Percentiles rank a stretch among this genome's conserved stretches.
Evolutionary conservation across 1,140 invertebrate genomes (phyloP).

Genomic region (Drosophila subobscura): DNA sequence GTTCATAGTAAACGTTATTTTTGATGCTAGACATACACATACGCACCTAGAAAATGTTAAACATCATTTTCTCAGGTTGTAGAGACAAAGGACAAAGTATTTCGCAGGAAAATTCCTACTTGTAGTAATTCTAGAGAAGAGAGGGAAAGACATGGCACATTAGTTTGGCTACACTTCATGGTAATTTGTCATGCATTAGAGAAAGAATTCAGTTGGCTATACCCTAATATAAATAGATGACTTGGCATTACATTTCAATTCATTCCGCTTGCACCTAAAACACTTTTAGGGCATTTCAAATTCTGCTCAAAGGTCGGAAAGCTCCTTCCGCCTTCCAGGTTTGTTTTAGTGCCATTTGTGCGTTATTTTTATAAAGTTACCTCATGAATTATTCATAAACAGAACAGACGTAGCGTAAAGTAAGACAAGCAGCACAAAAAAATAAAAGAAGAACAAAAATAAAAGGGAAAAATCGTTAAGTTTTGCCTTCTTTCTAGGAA

Average conservation of each 20-base stretch:
- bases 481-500: constrained; percentile 24
- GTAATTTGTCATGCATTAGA: background rate
- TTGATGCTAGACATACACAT: background rate
- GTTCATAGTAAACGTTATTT: constrained; percentile 34
- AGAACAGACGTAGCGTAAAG: constrained; percentile 53
- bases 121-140: constrained; percentile 5
- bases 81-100: constrained; percentile 1
- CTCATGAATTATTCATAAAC: constrained; percentile 72
- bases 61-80: constrained; percentile 5
- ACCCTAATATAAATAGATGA: background rate
- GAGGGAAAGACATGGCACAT: background rate
- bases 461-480: constrained; percentile 46
- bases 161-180: no score
- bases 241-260: constrained; percentile 18
- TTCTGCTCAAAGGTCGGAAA: constrained; percentile 36
- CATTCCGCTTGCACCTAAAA: background rate
- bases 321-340: constrained; percentile 32
- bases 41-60: constrained; percentile 19
- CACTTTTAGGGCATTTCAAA: constrained; percentile 40
- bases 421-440: constrained; percentile 19
- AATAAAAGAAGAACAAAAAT: constrained; percentile 8
- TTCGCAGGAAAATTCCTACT: background rate
- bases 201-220: no score
- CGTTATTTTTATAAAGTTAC: constrained; percentile 64
- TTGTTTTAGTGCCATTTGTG: constrained; percentile 55